Evolutionary conservation across 2,113 vertebrate species (phyloP).

Genomic region (Paradoxurus hermaphroditus): DNA sequence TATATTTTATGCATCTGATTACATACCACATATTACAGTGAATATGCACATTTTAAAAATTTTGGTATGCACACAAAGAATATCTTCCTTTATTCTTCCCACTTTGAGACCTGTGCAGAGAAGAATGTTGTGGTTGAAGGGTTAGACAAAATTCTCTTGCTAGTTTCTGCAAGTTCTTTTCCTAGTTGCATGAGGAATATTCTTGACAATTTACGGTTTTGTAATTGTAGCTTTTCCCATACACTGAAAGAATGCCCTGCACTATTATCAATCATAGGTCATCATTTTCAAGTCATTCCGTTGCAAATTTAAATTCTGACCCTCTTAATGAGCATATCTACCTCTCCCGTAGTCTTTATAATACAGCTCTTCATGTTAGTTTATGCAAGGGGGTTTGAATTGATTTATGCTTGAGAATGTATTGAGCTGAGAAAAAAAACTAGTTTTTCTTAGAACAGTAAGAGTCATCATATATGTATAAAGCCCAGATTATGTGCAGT

Average conservation of each 20-base stretch:
- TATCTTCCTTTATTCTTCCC: not conserved
- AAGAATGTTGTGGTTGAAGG: not conserved
- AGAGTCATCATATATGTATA: not conserved
- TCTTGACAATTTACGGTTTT: not conserved
- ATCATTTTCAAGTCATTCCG: not conserved
- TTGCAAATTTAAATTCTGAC: not conserved
- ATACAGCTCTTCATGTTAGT: not conserved
- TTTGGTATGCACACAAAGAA: not conserved
- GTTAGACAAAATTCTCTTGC: not conserved
- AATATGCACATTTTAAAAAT: not conserved
- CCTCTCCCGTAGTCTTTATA: not conserved
- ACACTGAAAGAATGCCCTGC: not conserved
- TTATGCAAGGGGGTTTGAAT: not conserved
- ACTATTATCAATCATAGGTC: not conserved
- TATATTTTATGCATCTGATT: not conserved
- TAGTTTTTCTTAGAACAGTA: not conserved
- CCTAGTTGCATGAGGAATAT: not conserved
- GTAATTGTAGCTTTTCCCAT: constrained; percentile 1
- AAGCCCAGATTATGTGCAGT: not conserved
- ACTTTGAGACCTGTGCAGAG: not conserved
- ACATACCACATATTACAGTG: not conserved
- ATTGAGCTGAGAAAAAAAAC: not conserved
- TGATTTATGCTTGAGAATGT: not conserved
- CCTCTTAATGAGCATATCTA: not conserved
- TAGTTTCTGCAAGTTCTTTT: not conserved